A percentile compares a stretch with the other conserved stretches of the same genome.
Conservation (phyloP, 1,140 invertebrate genomes). For the Megalopta genalis region DNA sequence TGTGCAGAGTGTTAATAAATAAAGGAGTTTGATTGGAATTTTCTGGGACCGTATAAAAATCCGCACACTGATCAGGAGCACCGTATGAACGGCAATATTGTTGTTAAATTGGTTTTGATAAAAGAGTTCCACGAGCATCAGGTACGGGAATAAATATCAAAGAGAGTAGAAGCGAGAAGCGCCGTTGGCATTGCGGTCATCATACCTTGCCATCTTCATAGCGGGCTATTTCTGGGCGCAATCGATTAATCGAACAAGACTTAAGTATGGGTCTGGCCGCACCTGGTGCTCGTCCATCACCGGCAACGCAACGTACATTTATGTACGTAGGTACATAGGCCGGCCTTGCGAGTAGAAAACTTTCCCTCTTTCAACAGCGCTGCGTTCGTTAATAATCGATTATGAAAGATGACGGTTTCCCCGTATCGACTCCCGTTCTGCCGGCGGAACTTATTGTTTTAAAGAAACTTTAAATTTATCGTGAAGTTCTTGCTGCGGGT, state of each 20-base stretch:
- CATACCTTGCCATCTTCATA: constrained; percentile 42
- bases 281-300: constrained; percentile 69
- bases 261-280: constrained; percentile 61
- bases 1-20: too few relatives aligned
- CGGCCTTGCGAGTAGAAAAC: constrained; percentile 60
- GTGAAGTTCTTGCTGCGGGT: constrained; percentile 60
- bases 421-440: constrained; percentile 61
- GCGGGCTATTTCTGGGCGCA: constrained; percentile 54
- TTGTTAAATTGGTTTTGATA: background rate
- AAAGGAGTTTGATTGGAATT: too few relatives aligned
- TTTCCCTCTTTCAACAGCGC: constrained; percentile 66
- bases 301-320: constrained; percentile 52
- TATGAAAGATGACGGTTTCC: constrained; percentile 71
- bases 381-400: constrained; percentile 77
- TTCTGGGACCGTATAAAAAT: too few relatives aligned
- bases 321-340: constrained; percentile 46
- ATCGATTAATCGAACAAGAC: constrained; percentile 69
- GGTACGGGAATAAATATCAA: constrained; percentile 42
- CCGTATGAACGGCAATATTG: background rate
- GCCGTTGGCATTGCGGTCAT: constrained; percentile 42
- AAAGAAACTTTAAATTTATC: constrained; percentile 74
- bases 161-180: constrained; percentile 23
- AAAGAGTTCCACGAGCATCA: constrained; percentile 11
- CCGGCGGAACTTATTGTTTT: constrained; percentile 69
- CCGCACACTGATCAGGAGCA: background rate